Evolutionary conservation across 2,888 invertebrate genomes (phyloP), one percentile per base, ranked within the genome.

Genomic region (Alentia gelatinosa): DNA sequence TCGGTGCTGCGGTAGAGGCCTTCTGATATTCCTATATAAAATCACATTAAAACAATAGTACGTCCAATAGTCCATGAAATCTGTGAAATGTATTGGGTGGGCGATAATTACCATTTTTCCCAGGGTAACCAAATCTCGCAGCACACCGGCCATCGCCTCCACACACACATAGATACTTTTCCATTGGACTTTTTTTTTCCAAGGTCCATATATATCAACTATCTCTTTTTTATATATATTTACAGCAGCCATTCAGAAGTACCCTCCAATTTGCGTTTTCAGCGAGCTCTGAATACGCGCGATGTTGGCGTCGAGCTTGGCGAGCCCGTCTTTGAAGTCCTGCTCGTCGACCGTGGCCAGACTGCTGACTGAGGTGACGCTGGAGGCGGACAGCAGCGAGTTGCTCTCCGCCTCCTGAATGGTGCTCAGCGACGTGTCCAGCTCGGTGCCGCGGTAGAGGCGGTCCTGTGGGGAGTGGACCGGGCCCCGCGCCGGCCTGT

Each of bases 251-350:
- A 5, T 74, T 79, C 39, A 79, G 26, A 79, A 37, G n/a, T 79
- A 79, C 12, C 79, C 79, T 7, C 79, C 79, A 19, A 79, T 79
- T 23, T 79, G 79, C 39, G 79, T 84, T 30, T 90, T 84, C 37
- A 95, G 93, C 30, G 94, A 93, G 83, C 93, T 91, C 89, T 95
- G 95, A 4, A 95, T 91, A 74, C 93, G 93, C 1, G 94, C 93
- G 56, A 95, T 95, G 91, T 95, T 95, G 19, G 94, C 94, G 92
- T 95, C 95, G 5, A 95, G 92, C 4, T 94, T 93, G 12, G 94
- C 95, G 42, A 95, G 94, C 0, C 95, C 95, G 63, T 93, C 94
- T 88, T 94, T 91, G 91, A 95, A 95, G 15, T 93, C 93, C 5
- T 91, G 91, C 30, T 95, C 95, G 91, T 95, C 94, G 7, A 94